Conservation (phyloP, 2,797 vertebrate species). For the Hafferia zeledoni region DNA sequence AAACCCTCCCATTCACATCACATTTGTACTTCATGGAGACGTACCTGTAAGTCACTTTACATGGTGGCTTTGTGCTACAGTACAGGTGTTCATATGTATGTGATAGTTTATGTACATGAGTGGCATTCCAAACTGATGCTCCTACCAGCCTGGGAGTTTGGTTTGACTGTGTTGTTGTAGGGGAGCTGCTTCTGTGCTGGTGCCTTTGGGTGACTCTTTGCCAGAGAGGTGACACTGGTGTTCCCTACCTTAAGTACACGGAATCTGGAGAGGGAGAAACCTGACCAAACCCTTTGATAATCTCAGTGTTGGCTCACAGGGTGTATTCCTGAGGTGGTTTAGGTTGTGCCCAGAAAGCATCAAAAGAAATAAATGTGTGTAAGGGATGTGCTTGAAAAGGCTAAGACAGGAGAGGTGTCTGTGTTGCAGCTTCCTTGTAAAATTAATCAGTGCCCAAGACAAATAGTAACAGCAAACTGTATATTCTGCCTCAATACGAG, state of each 20-base stretch:
- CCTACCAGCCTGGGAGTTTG: accelerated
- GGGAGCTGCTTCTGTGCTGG: background rate
- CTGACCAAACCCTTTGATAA: background rate
- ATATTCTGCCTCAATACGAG: background rate
- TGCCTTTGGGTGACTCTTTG: background rate
- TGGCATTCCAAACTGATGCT: background rate
- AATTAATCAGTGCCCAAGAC: constrained; percentile 17
- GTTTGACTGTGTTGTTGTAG: accelerated
- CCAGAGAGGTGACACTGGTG: accelerated
- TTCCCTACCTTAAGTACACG: background rate
- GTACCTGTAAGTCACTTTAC: background rate
- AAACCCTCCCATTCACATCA: background rate
- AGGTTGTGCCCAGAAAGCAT: constrained; percentile 16
- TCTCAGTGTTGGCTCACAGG: background rate
- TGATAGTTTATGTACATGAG: accelerated
- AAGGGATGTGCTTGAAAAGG: constrained; percentile 42
- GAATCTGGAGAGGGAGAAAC: background rate
- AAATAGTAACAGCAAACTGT: background rate
- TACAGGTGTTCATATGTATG: accelerated
- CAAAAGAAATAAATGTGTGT: constrained; percentile 14
- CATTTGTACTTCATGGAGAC: background rate
- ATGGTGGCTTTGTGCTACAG: background rate
- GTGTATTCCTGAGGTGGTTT: background rate
- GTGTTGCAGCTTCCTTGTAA: background rate
- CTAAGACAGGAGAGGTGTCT: background rate